A percentile compares a stretch with the other conserved stretches of the same genome.
These are phyloP conservation scores for Drosophila pseudotakahashii DNA, from an alignment of 2,888 invertebrate genomes.

Conservation along the genomic window DNA sequence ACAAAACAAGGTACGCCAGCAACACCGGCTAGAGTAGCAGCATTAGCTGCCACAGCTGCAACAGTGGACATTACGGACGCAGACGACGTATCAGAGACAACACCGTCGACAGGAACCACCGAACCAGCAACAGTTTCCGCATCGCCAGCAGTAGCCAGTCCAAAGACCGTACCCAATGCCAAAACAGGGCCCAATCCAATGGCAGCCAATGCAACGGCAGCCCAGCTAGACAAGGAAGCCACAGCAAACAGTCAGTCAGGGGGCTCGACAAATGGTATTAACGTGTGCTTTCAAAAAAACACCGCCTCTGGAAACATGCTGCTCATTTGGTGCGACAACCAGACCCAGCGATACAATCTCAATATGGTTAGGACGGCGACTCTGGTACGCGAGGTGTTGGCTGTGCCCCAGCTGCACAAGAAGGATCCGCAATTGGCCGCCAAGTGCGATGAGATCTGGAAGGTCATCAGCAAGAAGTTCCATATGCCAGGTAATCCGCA, in stretches of 20 bases:
- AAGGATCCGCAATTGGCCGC: slow-evolving; percentile 13
- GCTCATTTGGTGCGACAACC: slow-evolving; percentile 34
- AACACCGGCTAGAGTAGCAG: background rate
- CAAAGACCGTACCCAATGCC: background rate
- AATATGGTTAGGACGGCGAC: slow-evolving; percentile 50
- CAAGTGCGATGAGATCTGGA: slow-evolving; percentile 56
- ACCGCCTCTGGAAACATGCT: slow-evolving; percentile 39
- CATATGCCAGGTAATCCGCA: slow-evolving; percentile 57
- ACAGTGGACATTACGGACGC: background rate
- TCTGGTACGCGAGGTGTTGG: slow-evolving; percentile 72
- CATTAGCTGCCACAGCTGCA: background rate
- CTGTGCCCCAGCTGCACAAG: slow-evolving; percentile 70
- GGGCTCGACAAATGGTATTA: slow-evolving; percentile 31
- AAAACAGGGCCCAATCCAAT: too few species aligned
- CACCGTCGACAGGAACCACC: background rate
- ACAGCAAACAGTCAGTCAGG: background rate
- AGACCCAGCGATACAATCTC: slow-evolving; percentile 38
- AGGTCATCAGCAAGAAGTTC: slow-evolving; percentile 53
- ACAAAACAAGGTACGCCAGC: too few species aligned
- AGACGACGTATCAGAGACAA: background rate
- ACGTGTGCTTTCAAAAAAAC: slow-evolving; percentile 52
- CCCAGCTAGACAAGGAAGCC: too few species aligned
- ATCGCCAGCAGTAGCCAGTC: background rate
- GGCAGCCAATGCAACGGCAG: background rate
- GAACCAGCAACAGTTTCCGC: background rate